A percentile compares a stretch with the other conserved stretches of the same genome.
These are phyloP conservation scores for Caligus rogercresseyi DNA, from an alignment of 1,140 invertebrate species.

Conservation along the genomic window DNA sequence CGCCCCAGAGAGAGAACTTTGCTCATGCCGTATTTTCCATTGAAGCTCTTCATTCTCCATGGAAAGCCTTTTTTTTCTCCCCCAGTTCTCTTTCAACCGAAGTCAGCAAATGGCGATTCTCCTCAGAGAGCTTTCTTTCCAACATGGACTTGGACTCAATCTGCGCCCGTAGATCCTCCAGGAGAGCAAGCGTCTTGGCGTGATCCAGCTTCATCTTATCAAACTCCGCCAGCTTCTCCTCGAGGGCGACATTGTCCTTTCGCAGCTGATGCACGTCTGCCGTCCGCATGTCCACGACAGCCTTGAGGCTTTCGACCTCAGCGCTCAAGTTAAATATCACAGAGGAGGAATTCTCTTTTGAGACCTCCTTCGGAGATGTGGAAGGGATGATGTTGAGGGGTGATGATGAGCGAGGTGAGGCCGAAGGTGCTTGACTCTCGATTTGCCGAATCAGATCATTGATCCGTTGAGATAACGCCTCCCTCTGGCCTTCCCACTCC, in stretches of 20 bases:
- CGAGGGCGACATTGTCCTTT: slow-evolving; percentile 22
- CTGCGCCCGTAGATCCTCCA: slow-evolving; percentile 22
- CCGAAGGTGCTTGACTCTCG: neutral
- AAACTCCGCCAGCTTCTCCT: slow-evolving; percentile 20
- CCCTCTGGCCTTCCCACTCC: neutral
- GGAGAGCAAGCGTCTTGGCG: slow-evolving; percentile 22
- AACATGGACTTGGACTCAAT: slow-evolving; percentile 21
- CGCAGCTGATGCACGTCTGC: slow-evolving; percentile 22
- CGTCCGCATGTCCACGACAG: slow-evolving; percentile 24
- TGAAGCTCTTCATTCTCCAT: slow-evolving; percentile 33
- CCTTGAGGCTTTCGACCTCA: slow-evolving; percentile 24
- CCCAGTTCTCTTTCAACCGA: slow-evolving; percentile 26
- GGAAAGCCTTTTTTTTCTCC: slow-evolving; percentile 31
- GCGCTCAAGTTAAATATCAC: slow-evolving; percentile 5
- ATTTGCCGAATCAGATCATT: neutral
- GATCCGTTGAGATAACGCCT: neutral
- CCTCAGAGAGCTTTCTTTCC: slow-evolving; percentile 22
- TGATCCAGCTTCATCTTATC: slow-evolving; percentile 22
- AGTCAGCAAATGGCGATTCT: slow-evolving; percentile 20
- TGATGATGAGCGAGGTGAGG: neutral
- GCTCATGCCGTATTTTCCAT: slow-evolving; percentile 28
- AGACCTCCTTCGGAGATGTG: neutral
- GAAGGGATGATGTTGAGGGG: neutral
- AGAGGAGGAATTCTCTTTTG: neutral
- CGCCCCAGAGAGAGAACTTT: neutral